A percentile compares a stretch with the other conserved stretches of the same genome.
phyloP scores from a whole-genome alignment of 1,140 invertebrate genomes.

The Pachypsylla venusta region DNA sequence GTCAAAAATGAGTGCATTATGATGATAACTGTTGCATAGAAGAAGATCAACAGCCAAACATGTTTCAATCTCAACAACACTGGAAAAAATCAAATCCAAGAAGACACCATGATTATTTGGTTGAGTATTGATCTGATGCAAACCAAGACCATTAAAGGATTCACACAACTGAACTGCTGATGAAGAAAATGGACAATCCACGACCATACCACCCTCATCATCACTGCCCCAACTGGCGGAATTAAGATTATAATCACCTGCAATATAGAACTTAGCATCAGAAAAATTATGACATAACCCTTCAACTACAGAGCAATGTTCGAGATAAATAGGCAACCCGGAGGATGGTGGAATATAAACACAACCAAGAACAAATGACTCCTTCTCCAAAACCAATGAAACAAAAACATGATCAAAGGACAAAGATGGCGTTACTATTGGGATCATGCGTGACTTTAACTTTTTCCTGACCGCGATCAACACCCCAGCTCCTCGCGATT shows the following conservation, averaged over 20 bases:
- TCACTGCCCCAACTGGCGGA: neutral
- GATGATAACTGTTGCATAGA: neutral
- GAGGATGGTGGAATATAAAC: neutral
- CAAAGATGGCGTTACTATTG: neutral
- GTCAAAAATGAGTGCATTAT: neutral
- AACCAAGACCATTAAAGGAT: neutral
- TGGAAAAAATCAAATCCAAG: neutral
- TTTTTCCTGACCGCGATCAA: neutral
- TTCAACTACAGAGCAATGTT: neutral
- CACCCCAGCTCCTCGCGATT: neutral
- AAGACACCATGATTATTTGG: neutral
- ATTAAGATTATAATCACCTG: neutral
- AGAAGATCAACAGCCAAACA: neutral
- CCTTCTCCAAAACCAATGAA: neutral
- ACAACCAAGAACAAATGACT: neutral
- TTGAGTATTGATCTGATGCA: neutral
- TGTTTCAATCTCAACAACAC: neutral
- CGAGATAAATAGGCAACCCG: neutral
- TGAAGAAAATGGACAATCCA: neutral
- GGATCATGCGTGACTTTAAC: neutral
- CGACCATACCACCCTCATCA: neutral
- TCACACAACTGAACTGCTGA: too few relatives aligned
- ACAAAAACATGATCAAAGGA: neutral
- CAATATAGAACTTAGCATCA: neutral
- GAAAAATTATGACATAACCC: neutral